A percentile compares a stretch with the other conserved stretches of the same genome.
Evolutionary conservation across 2,797 vertebrate genomes (phyloP).

Genomic region (Alca torda): DNA sequence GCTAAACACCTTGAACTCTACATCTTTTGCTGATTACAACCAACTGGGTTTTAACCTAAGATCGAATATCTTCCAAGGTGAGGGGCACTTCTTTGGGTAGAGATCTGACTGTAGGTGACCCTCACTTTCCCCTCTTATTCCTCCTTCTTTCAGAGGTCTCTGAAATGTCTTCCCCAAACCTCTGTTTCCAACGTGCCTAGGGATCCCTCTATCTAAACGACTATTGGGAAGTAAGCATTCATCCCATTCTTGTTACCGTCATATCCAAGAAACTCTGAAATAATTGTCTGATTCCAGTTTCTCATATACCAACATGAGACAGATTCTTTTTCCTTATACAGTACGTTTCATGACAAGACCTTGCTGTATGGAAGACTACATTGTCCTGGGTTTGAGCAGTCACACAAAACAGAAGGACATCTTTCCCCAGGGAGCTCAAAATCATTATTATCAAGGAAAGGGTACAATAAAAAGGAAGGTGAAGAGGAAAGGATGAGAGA

Average conservation of each 20-base stretch:
- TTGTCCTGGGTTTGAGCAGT: background rate
- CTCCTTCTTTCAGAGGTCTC: background rate
- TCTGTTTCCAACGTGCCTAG: background rate
- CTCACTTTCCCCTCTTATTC: background rate
- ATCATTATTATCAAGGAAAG: background rate
- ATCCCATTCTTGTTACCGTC: background rate
- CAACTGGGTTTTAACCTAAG: conserved; percentile 72
- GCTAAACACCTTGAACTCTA: background rate
- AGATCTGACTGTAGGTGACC: background rate
- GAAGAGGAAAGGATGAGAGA: background rate
- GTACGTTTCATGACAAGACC: background rate
- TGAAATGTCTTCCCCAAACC: background rate
- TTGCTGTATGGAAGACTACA: background rate
- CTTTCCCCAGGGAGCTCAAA: background rate
- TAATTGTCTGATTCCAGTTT: background rate
- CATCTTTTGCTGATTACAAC: conserved; percentile 63
- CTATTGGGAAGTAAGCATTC: background rate
- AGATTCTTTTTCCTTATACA: background rate
- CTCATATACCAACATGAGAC: background rate
- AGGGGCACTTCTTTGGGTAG: background rate
- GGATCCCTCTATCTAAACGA: background rate
- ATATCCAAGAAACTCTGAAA: background rate
- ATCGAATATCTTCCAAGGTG: conserved; percentile 78
- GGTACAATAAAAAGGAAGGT: background rate
- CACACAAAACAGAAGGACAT: background rate